Evolutionary conservation across 2,797 vertebrate genomes (phyloP).

Genomic region (Coregonus suidteri): DNA sequence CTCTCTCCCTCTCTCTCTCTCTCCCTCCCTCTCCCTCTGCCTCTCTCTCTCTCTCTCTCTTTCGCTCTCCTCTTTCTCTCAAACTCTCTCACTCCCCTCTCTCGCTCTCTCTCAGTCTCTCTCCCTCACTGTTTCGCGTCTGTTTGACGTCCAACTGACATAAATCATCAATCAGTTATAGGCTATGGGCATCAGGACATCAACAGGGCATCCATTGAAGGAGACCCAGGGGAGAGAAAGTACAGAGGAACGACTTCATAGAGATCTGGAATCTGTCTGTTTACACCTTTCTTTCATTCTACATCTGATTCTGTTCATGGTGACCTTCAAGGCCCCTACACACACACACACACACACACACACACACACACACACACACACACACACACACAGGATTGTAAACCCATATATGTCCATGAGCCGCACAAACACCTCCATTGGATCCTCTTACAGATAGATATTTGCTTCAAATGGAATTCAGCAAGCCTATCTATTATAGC

Average conservation of each 20-base stretch:
- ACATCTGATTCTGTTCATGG: constrained; percentile 1
- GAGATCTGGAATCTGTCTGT: constrained; percentile 16
- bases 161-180: constrained; percentile 49
- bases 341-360: constrained; percentile 29
- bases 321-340: constrained; percentile 55
- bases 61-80: no score
- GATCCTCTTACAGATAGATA: constrained; percentile 24
- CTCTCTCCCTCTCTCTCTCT: background rate
- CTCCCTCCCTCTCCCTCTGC: background rate
- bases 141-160: constrained; percentile 35
- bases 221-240: constrained; percentile 70
- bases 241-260: constrained; percentile 47
- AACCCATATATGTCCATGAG: constrained; percentile 39
- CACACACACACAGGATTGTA: no score
- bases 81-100: no score
- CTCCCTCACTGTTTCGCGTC: constrained; percentile 25
- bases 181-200: constrained; percentile 31
- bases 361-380: no score
- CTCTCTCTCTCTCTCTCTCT: no score
- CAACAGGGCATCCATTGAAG: constrained; percentile 53
- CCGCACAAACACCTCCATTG: constrained; percentile 64
- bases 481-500: constrained; percentile 52
- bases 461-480: background rate
- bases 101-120: background rate
- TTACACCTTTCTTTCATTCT: background rate